Base-by-base conservation (phyloP, 1,140 invertebrate species). In the Helicorthomorpha holstii region DNA sequence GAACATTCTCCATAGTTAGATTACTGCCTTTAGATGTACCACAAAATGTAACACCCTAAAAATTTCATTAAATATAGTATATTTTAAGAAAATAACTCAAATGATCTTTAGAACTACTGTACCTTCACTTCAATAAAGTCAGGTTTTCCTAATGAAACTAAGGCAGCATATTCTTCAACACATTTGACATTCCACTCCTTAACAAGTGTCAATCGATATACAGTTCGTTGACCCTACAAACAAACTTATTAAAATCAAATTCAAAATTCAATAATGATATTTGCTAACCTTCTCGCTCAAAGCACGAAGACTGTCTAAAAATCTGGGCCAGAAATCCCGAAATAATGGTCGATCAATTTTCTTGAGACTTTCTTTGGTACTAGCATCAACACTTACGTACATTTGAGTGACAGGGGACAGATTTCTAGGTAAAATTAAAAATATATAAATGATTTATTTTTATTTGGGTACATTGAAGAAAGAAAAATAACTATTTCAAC, bases 91-190 rank as follows among this genome's bases (percentile, higher is more conserved):
- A 41, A 12, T 12, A 16, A 41, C 25, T n/a, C n/a, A n/a, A n/a
- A n/a, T n/a, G n/a, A n/a, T n/a, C n/a, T n/a, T n/a, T n/a, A n/a
- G n/a, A n/a, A n/a, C n/a, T n/a, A n/a, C n/a, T n/a, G n/a, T 53
- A 74, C 75, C 64, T 80, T 80, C 22, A 80, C 70, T 68, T 80
- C 78, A 59, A 80, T 80, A 58, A 80, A 79, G 65, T 79, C 77
- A 49, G 78, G 78, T 46, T 73, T 66, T 27, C 77, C 78, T n/a
- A 75, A 50, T 10, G 60, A 57, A 2, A 80, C 75, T 23, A 80
- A 64, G 27, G 70, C 63, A 7, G 76, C 75, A 66, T 80, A 80
- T 50, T 69, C 71, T 54, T 76, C 68, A 29, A 79, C 58, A 61
- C 80, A 76, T 27, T 77, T 74, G 14, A 72, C 72, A 64, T 80